Base-by-base conservation (phyloP, 2,888 invertebrate species). In the Sminthurinus aureus region DNA sequence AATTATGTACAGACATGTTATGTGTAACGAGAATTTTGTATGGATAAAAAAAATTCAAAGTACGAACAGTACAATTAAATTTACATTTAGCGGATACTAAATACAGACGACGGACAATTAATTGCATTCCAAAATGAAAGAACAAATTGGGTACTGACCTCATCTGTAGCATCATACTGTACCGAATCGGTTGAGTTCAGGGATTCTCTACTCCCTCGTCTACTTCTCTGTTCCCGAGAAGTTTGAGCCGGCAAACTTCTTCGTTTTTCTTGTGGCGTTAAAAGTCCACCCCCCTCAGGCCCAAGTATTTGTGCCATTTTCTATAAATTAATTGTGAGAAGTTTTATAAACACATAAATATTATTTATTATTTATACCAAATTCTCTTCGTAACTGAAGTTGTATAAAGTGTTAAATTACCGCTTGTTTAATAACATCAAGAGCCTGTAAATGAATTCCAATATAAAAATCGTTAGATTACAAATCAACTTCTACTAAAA, bases 341-440 rank as follows among this genome's bases (percentile, higher is more conserved):
- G 1, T 4, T 38, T 4, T 6, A 38, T 38, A 38, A 38, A 38
- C 1, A 38, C 1, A 38, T 38, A 38, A 4, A 38, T 38, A 38
- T 38, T 38, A 38, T 38, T n/a, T n/a, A n/a, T n/a, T n/a, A n/a
- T n/a, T 38, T 38, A 38, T 38, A 38, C 6, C 38, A 1, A 38
- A 38, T 38, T 1, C 38, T 38, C n/a, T n/a, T n/a, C n/a, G n/a
- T n/a, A n/a, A n/a, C n/a, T n/a, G n/a, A 38, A 38, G 38, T 38
- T 38, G 38, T 4, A 38, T 4, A 38, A 38, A 38, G 38, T 38
- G 6, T 38, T 38, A 6, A 38, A 38, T 38, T 38, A 38, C 38
- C 83, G 96, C 94, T 92, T 96, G 96, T 92, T 96, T 96, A 90
- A 96, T 96, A 90, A 96, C 94, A 92, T 97, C 97, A 92, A 97